Base-by-base conservation (phyloP, 2,888 invertebrate genomes). In the Coenonympha glycerion region DNA sequence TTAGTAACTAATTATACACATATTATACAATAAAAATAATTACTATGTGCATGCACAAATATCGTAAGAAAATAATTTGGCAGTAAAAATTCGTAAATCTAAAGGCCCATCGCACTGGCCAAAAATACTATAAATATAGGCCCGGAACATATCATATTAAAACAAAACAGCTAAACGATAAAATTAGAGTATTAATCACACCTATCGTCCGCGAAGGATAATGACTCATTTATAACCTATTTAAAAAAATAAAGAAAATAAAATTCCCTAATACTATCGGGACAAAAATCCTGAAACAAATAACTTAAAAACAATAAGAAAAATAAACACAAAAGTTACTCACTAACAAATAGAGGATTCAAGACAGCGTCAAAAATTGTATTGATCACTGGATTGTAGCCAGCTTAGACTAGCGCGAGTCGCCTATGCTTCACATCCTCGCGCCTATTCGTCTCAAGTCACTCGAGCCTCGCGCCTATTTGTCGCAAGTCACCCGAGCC, bases 211-310 rank as follows among this genome's bases (percentile, higher is more conserved):
- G 73, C 76, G 77, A 82, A 77, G 69, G 76, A 77, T 70, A 73
- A 79, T 79, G 79, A 82, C 82, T 79, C 76, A 58, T 71, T 76
- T 78, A 79, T 78, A 79, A 72, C 79, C 84, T 84, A 70, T 74
- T 82, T 76, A 80, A 82, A 79, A 83, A 84, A 83, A 80, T 80
- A 85, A 85, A 82, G 70, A 85, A 85, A 85, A 85, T 84, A 84
- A 87, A 86, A 85, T 84, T 84, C 87, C 87, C 87, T 87, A 86
- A 86, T 81, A 79, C 86, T 87, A 87, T 80, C 78, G 86, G 87
- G 87, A 87, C 86, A 86, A 87, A 87, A 87, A 86, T 85, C 85
- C 86, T 79, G 84, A 85, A 86, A 83, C 84, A 83, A 84, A 86
- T 82, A 86, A 87, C 84, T 85, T 86, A 86, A 86, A 87, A 86